Evolutionary conservation across 2,797 vertebrate genomes (phyloP).

Genomic region (Parauchenoglanis ngamensis): DNA sequence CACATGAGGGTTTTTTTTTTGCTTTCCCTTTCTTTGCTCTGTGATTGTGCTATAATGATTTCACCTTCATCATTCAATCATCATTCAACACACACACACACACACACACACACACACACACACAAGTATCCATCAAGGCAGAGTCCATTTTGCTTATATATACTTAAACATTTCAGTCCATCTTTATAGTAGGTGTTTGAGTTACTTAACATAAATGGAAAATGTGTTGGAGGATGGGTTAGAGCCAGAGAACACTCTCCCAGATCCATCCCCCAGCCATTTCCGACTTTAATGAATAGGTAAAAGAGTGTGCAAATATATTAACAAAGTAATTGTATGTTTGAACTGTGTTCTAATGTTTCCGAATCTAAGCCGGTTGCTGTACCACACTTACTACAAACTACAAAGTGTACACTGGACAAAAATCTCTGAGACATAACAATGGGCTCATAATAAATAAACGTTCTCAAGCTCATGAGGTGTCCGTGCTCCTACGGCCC

Average conservation of each 20-base stretch:
- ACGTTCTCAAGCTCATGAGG: background rate
- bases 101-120: background rate
- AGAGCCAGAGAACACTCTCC: constrained; percentile 1
- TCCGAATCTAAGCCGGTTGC: constrained; percentile 2
- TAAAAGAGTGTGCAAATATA: constrained; percentile 18
- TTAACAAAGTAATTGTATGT: constrained; percentile 23
- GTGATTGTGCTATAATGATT: background rate
- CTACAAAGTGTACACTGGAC: constrained; percentile 11
- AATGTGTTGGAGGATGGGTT: background rate
- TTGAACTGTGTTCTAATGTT: constrained; percentile 23
- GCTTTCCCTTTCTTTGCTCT: background rate
- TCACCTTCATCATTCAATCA: background rate
- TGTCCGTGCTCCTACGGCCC: background rate
- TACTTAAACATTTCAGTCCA: background rate
- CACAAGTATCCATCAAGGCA: background rate
- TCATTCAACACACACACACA: background rate
- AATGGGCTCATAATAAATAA: constrained; percentile 35
- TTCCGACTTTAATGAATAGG: constrained; percentile 13
- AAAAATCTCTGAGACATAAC: constrained; percentile 26
- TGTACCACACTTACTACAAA: constrained; percentile 27
- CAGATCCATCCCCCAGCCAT: background rate
- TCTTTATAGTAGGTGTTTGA: constrained; percentile 1
- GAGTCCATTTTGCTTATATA: background rate
- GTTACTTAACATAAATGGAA: background rate
- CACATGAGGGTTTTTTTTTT: background rate